Conservation (phyloP, 1,140 invertebrate genomes). For the Dinoponera quadriceps region DNA sequence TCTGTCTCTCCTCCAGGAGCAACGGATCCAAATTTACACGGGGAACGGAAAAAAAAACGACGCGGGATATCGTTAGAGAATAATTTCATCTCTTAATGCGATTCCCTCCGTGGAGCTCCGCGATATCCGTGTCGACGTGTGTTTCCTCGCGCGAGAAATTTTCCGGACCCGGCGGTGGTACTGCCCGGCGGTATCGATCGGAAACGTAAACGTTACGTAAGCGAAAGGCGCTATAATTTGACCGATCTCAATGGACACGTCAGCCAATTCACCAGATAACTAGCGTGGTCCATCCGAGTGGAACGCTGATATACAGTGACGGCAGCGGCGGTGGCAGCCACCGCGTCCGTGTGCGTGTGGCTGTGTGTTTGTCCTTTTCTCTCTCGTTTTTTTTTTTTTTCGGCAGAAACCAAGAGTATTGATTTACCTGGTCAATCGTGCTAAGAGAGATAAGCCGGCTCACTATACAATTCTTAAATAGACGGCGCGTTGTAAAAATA, state of each 20-base stretch:
- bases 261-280: slow-evolving; percentile 48
- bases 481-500: slow-evolving; percentile 16
- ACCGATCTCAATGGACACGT: slow-evolving; percentile 63
- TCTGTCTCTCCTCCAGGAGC: not conserved
- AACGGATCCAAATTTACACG: no score
- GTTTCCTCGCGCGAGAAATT: not conserved
- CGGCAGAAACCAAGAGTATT: slow-evolving; percentile 43
- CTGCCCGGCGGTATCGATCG: not conserved
- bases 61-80: no score
- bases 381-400: slow-evolving; percentile 53
- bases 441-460: slow-evolving; percentile 69
- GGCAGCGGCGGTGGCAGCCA: not conserved
- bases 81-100: no score
- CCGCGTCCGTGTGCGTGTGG: no score
- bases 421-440: slow-evolving; percentile 69
- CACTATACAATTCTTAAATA: slow-evolving; percentile 53
- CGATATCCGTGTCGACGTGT: no score
- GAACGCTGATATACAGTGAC: slow-evolving; percentile 57
- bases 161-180: not conserved
- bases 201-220: slow-evolving; percentile 57
- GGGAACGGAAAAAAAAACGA: no score
- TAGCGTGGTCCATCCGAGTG: slow-evolving; percentile 53
- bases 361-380: not conserved
- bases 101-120: no score
- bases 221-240: slow-evolving; percentile 56